phyloP scores from a whole-genome alignment of 2,888 invertebrate genomes.

The Drosophila setosimentum region DNA sequence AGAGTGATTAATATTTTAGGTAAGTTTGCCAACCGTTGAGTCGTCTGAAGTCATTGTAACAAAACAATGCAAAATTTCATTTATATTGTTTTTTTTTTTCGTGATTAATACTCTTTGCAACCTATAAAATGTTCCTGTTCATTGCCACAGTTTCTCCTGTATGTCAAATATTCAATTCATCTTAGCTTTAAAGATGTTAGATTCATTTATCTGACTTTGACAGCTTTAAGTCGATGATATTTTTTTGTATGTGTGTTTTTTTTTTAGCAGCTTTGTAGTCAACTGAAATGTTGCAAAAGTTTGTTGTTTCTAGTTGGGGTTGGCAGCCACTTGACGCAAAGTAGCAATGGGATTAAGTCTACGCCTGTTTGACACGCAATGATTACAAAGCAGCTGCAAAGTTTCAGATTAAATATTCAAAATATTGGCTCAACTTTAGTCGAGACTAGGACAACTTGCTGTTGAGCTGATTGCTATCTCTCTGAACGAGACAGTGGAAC shows the following conservation, averaged over 20 bases:
- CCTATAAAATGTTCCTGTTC: not conserved
- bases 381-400: constrained; percentile 67
- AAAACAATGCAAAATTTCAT: not conserved
- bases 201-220: constrained; percentile 14
- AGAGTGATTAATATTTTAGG: constrained; percentile 58
- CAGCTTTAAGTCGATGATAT: constrained; percentile 31
- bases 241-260: not conserved
- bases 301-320: constrained; percentile 35
- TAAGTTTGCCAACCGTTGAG: not conserved
- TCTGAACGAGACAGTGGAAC: not conserved
- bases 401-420: constrained; percentile 68
- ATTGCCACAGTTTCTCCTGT: not conserved
- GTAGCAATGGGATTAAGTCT: constrained; percentile 4
- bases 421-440: constrained; percentile 21
- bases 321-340: constrained; percentile 18
- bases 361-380: constrained; percentile 50
- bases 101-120: not conserved
- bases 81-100: too few species aligned
- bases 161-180: constrained; percentile 57
- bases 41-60: not conserved
- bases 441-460: constrained; percentile 27
- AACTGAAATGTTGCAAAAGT: constrained; percentile 69
- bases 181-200: constrained; percentile 27
- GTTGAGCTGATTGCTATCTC: constrained; percentile 6
- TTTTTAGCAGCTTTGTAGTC: constrained; percentile 13